A percentile compares a stretch with the other conserved stretches of the same genome.
Evolutionary conservation across 2,888 invertebrate genomes (phyloP).

Genomic region (Petrolisthes cinctipes): DNA sequence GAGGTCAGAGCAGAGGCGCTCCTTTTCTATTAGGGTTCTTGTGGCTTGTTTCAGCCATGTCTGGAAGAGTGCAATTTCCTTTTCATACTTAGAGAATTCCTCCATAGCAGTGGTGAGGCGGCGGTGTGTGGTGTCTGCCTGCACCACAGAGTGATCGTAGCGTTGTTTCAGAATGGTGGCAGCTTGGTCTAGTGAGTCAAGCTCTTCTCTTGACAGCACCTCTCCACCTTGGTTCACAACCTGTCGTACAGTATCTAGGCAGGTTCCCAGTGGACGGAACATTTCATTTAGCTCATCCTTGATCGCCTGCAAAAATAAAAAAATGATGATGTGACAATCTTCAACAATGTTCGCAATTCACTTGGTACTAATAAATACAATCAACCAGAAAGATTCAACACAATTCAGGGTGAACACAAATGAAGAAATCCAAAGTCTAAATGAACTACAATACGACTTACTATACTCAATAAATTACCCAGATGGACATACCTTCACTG

Average conservation of each 20-base stretch:
- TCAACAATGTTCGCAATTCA: neutral
- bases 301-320: constrained; percentile 77
- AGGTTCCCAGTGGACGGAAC: constrained; percentile 84
- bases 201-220: constrained; percentile 91
- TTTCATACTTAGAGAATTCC: constrained; percentile 87
- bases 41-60: constrained; percentile 87
- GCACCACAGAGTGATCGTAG: constrained; percentile 73
- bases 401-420: neutral
- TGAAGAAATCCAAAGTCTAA: neutral
- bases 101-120: constrained; percentile 84
- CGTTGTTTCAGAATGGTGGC: constrained; percentile 81
- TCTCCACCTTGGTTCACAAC: constrained; percentile 90
- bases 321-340: neutral
- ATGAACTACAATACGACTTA: neutral
- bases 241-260: constrained; percentile 90
- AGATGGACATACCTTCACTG: constrained; percentile 79
- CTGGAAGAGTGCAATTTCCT: constrained; percentile 66
- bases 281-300: constrained; percentile 91
- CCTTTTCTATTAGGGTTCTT: constrained; percentile 85
- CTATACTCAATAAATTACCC: neutral
- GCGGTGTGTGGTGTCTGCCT: constrained; percentile 82
- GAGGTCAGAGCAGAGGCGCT: constrained; percentile 83
- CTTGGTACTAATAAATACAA: neutral
- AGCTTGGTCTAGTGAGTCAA: constrained; percentile 87
- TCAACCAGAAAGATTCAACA: neutral